Percentiles rank a stretch among this genome's conserved stretches.
phyloP scores from a whole-genome alignment of 1,140 invertebrate species.

The Drosophila virilis region DNA sequence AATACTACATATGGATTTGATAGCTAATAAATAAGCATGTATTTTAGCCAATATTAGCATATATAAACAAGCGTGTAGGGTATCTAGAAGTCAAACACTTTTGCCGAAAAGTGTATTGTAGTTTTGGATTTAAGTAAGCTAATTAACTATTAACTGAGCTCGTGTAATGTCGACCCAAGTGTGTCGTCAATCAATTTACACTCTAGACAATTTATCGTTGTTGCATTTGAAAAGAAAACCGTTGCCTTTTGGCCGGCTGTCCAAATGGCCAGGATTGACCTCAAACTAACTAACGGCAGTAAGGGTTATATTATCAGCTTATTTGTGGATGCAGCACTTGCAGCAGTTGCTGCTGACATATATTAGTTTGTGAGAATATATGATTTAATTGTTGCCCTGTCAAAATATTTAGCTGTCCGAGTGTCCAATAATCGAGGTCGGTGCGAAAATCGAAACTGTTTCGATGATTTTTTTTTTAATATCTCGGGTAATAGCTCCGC shows the following conservation, averaged over 20 bases:
- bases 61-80: neutral
- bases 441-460: too few species aligned
- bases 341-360: slow-evolving; percentile 46
- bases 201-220: slow-evolving; percentile 5
- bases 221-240: slow-evolving; percentile 15
- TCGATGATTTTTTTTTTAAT: too few species aligned
- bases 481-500: too few species aligned
- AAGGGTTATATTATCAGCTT: slow-evolving; percentile 60
- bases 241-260: slow-evolving; percentile 41
- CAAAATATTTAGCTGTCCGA: neutral
- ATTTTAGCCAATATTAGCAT: too few species aligned
- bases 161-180: slow-evolving; percentile 5
- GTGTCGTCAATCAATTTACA: slow-evolving; percentile 12
- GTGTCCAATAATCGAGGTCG: slow-evolving; percentile 34
- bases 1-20: too few species aligned
- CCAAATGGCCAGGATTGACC: slow-evolving; percentile 51
- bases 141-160: slow-evolving; percentile 12
- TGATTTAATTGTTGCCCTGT: slow-evolving; percentile 4
- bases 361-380: slow-evolving; percentile 56
- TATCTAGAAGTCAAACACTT: neutral
- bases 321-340: slow-evolving; percentile 43
- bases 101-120: neutral
- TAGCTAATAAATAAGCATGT: too few species aligned
- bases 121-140: neutral
- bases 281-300: slow-evolving; percentile 69